These are phyloP conservation scores for Macquaria australasica DNA, from an alignment of 2,113 vertebrate species.

Conservation along the genomic window DNA sequence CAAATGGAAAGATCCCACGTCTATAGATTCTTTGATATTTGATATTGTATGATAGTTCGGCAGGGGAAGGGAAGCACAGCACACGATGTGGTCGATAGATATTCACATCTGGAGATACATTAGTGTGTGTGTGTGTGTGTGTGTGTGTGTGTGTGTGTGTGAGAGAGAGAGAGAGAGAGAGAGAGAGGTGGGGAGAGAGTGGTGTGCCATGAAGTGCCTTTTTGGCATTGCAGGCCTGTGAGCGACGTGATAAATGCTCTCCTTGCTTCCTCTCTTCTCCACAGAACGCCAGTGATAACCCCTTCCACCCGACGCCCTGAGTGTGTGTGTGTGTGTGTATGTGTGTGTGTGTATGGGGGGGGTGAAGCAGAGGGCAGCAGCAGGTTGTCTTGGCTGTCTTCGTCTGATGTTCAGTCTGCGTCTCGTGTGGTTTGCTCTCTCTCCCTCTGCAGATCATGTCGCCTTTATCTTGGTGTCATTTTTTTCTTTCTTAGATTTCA, in stretches of 20 bases:
- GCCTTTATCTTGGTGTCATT: not conserved
- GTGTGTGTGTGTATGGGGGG: not conserved
- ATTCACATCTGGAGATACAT: constrained; percentile 41
- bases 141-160: not conserved
- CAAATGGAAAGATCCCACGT: constrained; percentile 18
- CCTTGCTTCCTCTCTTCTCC: constrained; percentile 38
- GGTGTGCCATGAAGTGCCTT: constrained; percentile 27
- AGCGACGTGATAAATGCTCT: constrained; percentile 45
- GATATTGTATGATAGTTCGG: constrained; percentile 31
- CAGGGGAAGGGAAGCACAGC: not conserved
- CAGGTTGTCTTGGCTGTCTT: constrained; percentile 26
- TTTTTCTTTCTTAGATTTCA: constrained; percentile 32
- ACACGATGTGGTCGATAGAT: constrained; percentile 26
- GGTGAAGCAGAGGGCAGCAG: constrained; percentile 46
- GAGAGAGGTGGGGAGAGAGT: not conserved
- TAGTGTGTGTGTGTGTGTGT: not conserved
- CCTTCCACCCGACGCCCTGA: not conserved
- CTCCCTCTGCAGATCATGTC: constrained; percentile 10
- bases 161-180: not conserved
- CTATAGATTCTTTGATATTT: constrained; percentile 60
- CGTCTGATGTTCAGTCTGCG: constrained; percentile 23
- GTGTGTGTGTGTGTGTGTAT: constrained; percentile 1
- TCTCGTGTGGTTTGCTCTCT: constrained; percentile 10
- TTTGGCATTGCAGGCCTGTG: constrained; percentile 2
- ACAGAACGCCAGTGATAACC: constrained; percentile 48